Percentiles rank a stretch among this genome's conserved stretches.
phyloP scores from a whole-genome alignment of 2,797 vertebrate species.

The Diplodus puntazzo region DNA sequence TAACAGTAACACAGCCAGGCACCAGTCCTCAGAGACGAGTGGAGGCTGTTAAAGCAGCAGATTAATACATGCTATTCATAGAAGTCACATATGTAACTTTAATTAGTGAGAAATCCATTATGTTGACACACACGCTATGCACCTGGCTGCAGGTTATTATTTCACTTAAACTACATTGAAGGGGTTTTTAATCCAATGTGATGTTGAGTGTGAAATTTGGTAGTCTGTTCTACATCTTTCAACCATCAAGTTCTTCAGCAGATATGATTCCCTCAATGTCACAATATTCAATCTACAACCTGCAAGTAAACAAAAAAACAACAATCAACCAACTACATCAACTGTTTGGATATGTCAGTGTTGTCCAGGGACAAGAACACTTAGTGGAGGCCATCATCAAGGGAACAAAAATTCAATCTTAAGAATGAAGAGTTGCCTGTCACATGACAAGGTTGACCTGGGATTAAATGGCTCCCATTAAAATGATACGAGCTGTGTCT shows the following conservation, averaged over 20 bases:
- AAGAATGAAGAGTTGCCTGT: conserved; percentile 74
- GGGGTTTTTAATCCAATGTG: neutral
- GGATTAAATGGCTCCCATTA: conserved; percentile 75
- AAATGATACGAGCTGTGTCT: conserved; percentile 80
- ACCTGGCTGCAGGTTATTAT: neutral
- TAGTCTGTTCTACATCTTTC: neutral
- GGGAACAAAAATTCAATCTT: conserved; percentile 61
- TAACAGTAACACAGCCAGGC: neutral
- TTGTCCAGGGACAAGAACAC: conserved; percentile 46
- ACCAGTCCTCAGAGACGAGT: neutral
- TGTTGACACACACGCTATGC: neutral
- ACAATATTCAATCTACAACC: conserved; percentile 3
- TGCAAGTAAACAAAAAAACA: conserved; percentile 15
- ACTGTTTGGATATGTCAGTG: conserved; percentile 42
- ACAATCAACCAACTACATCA: conserved; percentile 3
- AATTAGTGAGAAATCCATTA: neutral
- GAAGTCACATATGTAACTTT: neutral
- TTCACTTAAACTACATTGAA: neutral
- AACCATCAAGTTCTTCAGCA: neutral
- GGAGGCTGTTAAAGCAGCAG: neutral
- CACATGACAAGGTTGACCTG: conserved; percentile 77
- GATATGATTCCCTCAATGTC: neutral
- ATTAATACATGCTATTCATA: neutral
- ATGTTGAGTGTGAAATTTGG: neutral
- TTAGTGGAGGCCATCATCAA: conserved; percentile 51